Conservation (phyloP, 2,113 vertebrate species). For the Lutjanus erythropterus region DNA sequence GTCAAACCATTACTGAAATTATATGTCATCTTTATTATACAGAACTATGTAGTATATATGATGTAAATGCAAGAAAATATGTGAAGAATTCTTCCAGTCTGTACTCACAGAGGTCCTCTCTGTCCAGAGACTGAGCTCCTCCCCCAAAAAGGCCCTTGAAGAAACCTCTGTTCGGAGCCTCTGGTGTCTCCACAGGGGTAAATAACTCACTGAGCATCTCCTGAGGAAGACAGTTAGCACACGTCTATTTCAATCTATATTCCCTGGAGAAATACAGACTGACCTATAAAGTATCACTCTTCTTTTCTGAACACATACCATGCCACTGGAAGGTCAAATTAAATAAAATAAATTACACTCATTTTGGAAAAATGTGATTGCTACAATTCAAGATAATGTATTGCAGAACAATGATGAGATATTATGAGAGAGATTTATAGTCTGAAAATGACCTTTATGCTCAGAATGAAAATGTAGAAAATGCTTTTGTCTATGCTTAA, state of each 20-base stretch:
- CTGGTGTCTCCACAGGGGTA: constrained; percentile 96
- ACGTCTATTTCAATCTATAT: constrained; percentile 9
- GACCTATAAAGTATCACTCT: neutral
- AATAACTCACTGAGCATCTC: constrained; percentile 99
- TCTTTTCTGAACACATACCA: neutral
- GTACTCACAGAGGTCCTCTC: constrained; percentile 97
- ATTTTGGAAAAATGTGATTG: too few relatives aligned
- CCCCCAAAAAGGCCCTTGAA: constrained; percentile 99
- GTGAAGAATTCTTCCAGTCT: neutral
- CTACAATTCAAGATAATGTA: too few relatives aligned
- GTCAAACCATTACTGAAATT: too few relatives aligned
- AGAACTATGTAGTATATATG: too few relatives aligned
- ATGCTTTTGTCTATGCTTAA: too few relatives aligned
- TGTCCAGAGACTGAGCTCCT: constrained; percentile 95
- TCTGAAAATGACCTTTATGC: too few relatives aligned
- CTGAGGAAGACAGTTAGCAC: constrained; percentile 79
- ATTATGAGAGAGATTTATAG: too few relatives aligned
- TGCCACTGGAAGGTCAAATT: neutral
- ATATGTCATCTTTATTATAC: too few relatives aligned
- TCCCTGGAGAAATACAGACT: neutral
- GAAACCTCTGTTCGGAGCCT: constrained; percentile 98
- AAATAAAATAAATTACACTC: too few relatives aligned
- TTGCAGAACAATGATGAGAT: too few relatives aligned
- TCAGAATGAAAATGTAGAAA: too few relatives aligned
- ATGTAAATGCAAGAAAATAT: neutral